Conservation (phyloP, 2,113 vertebrate genomes). For the Atrichornis clamosus region DNA sequence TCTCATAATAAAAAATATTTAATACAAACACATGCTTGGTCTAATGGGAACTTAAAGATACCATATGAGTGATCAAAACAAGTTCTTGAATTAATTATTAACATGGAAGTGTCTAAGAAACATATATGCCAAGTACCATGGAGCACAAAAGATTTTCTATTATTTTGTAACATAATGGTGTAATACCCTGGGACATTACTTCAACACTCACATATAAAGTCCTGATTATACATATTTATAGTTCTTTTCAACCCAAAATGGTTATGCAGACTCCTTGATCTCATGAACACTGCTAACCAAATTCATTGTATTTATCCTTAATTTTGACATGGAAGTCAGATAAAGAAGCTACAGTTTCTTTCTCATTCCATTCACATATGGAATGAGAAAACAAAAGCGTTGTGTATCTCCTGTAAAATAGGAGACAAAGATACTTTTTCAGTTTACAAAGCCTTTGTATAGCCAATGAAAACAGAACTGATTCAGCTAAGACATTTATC, state of each 20-base stretch:
- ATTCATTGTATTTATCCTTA: not conserved
- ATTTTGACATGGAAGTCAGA: not conserved
- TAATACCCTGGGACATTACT: not conserved
- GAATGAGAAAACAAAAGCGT: not conserved
- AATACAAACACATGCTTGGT: not conserved
- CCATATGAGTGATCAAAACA: not conserved
- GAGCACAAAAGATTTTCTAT: not conserved
- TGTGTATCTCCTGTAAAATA: not conserved
- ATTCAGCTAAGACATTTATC: not conserved
- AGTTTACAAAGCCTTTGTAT: not conserved
- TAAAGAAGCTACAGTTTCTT: not conserved
- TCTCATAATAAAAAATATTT: not conserved
- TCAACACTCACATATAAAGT: not conserved
- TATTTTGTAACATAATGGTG: accelerated
- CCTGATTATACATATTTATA: not conserved
- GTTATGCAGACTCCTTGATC: not conserved
- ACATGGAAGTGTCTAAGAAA: not conserved
- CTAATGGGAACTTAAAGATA: not conserved
- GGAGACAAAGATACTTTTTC: not conserved
- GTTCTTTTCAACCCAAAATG: not conserved
- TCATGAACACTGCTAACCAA: not conserved
- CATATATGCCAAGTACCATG: not conserved
- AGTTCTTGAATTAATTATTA: not conserved
- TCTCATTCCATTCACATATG: not conserved
- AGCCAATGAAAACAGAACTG: not conserved